phyloP scores from a whole-genome alignment of 2,797 vertebrate species.

The Cottoperca gobio region DNA sequence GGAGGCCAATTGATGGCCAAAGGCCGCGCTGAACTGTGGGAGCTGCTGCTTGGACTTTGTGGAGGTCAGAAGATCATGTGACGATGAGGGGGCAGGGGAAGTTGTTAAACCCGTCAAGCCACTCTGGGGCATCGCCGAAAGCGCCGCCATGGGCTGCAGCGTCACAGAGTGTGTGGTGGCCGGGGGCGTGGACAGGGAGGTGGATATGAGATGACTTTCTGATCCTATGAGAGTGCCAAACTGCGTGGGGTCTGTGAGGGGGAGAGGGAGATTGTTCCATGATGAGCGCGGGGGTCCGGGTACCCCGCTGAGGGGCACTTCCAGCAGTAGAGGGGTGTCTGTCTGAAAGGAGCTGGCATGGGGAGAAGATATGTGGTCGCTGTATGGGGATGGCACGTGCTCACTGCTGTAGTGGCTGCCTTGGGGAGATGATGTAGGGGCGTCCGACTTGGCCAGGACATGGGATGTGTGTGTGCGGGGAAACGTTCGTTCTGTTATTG shows the following conservation, averaged over 20 bases:
- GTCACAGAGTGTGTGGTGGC: conserved; percentile 93
- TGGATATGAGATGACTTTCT: conserved; percentile 97
- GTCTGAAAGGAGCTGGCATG: conserved; percentile 91
- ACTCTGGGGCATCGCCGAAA: conserved; percentile 94
- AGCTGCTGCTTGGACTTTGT: conserved; percentile 96
- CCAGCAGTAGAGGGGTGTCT: conserved; percentile 93
- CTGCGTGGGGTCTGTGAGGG: conserved; percentile 91
- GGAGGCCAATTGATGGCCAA: conserved; percentile 97
- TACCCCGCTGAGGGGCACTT: conserved; percentile 92
- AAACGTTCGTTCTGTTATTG: conserved; percentile 93
- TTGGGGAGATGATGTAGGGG: conserved; percentile 90
- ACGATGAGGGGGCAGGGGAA: conserved; percentile 87
- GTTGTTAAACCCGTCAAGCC: conserved; percentile 86
- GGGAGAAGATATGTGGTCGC: conserved; percentile 95
- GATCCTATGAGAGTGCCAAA: conserved; percentile 94
- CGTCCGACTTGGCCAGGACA: conserved; percentile 92
- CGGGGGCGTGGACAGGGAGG: conserved; percentile 96
- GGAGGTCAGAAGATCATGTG: conserved; percentile 91
- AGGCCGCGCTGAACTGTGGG: conserved; percentile 99
- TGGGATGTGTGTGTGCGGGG: conserved; percentile 91
- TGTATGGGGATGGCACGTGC: conserved; percentile 96
- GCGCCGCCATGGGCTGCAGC: conserved; percentile 94
- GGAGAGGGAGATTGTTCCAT: conserved; percentile 94
- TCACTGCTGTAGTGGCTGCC: conserved; percentile 97
- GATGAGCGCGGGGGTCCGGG: conserved; percentile 91